These are phyloP conservation scores for Lordiphosa mommai DNA, from an alignment of 1,140 invertebrate species.

Conservation along the genomic window DNA sequence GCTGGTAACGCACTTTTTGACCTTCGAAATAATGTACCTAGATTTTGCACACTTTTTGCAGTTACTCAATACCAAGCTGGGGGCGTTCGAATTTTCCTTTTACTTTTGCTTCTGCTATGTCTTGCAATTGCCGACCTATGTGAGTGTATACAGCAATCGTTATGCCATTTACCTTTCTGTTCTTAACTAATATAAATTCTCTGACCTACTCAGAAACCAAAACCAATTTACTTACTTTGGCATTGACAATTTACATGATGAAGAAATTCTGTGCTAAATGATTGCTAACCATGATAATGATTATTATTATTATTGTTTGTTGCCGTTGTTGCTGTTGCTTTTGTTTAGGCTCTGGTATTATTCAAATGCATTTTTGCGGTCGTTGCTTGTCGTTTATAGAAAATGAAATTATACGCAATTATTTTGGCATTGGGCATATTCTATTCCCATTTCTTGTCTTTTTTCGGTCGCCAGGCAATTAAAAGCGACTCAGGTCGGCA, in stretches of 20 bases:
- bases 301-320: not conserved
- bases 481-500: conserved; percentile 22
- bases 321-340: too few species aligned
- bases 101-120: too few species aligned
- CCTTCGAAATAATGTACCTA: too few species aligned
- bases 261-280: not conserved
- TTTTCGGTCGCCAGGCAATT: conserved; percentile 29
- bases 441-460: not conserved
- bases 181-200: too few species aligned
- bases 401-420: conserved; percentile 48
- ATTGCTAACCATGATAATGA: conserved; percentile 24
- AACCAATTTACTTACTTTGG: too few species aligned
- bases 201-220: too few species aligned
- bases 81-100: too few species aligned
- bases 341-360: too few species aligned
- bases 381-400: not conserved
- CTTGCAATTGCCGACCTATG: too few species aligned
- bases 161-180: not conserved
- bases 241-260: not conserved
- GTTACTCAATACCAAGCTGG: too few species aligned
- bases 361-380: not conserved
- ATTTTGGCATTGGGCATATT: conserved; percentile 50
- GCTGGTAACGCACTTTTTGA: too few species aligned
- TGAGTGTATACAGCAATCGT: not conserved
- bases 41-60: too few species aligned